phyloP scores from a whole-genome alignment of 2,888 invertebrate species.

The Diplolepis rosae region DNA sequence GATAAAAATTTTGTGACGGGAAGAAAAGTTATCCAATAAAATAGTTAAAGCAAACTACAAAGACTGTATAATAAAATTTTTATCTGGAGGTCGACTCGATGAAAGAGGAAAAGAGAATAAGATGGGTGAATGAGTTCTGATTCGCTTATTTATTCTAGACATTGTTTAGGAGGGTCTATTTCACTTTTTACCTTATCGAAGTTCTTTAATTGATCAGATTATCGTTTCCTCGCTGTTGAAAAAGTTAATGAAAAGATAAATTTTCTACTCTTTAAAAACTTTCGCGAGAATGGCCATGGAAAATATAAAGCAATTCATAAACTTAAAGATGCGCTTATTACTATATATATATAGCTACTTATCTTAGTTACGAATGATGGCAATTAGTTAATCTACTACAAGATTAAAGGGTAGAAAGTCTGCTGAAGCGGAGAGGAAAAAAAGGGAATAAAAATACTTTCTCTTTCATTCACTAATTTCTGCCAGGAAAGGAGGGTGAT shows the following conservation, averaged over 20 bases:
- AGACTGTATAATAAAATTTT: background rate
- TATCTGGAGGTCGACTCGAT: background rate
- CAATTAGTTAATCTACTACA: conserved; percentile 9
- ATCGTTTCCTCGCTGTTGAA: too few species aligned
- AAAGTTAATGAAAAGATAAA: too few species aligned
- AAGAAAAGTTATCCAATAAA: background rate
- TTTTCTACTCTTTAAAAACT: too few species aligned
- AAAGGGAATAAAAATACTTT: conserved; percentile 35
- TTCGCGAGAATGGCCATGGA: too few species aligned
- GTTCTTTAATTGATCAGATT: too few species aligned
- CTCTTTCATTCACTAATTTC: conserved; percentile 28
- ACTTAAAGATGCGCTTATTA: background rate
- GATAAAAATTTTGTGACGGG: background rate
- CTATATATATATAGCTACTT: too few species aligned
- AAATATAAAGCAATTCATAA: background rate
- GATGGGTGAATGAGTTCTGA: too few species aligned
- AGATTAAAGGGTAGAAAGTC: background rate
- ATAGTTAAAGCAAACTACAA: background rate
- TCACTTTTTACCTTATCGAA: too few species aligned
- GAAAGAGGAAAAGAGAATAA: background rate
- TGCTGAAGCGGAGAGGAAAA: background rate
- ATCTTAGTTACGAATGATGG: conserved; percentile 14
- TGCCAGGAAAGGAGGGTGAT: conserved; percentile 32
- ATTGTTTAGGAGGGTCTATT: too few species aligned
- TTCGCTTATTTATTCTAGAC: too few species aligned